Conservation (phyloP, 2,888 invertebrate genomes). For the Nebria brevicollis region DNA sequence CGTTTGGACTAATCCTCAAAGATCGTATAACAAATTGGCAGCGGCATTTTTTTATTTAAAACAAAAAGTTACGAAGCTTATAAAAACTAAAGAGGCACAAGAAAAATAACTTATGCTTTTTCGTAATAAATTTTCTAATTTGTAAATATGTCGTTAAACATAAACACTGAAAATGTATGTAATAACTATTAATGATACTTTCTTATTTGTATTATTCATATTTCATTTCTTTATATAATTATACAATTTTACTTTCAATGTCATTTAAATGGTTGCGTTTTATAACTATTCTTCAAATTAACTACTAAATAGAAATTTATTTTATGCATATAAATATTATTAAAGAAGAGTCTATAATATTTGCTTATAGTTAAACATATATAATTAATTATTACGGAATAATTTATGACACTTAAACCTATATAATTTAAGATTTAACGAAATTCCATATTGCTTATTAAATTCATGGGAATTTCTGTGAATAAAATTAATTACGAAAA, state of each 20-base stretch:
- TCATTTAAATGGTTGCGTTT: no score
- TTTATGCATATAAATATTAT: no score
- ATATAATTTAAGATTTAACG: not conserved
- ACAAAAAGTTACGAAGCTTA: not conserved
- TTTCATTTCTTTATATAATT: no score
- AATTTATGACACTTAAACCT: not conserved
- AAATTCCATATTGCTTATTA: not conserved
- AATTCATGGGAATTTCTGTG: not conserved
- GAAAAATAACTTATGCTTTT: not conserved
- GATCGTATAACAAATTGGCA: not conserved
- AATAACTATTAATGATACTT: no score
- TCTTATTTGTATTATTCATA: no score
- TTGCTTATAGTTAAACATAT: not conserved
- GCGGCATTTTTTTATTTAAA: not conserved
- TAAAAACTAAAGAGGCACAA: not conserved
- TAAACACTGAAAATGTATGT: no score
- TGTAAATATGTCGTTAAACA: no score
- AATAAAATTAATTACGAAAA: conserved; percentile 11
- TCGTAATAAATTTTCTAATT: no score
- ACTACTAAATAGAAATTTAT: no score
- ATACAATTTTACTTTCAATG: no score
- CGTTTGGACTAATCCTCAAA: not conserved
- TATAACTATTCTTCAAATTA: no score
- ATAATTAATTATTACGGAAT: not conserved
- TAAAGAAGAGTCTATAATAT: no score